phyloP scores from a whole-genome alignment of 2,888 invertebrate species.

The Slavum lentiscoides region DNA sequence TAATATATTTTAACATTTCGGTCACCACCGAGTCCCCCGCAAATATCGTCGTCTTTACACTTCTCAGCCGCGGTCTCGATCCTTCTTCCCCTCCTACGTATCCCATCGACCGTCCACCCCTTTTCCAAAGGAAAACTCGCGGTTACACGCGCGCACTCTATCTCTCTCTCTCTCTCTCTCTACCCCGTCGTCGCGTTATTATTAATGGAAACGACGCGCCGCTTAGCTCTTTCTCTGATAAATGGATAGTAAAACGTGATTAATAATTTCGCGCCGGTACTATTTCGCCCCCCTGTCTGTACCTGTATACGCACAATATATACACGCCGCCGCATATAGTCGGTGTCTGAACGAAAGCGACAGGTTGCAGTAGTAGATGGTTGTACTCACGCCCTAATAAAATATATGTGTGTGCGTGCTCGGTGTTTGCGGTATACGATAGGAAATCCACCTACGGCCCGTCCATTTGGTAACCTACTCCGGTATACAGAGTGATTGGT shows the following conservation, averaged over 20 bases:
- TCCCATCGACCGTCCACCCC: background rate
- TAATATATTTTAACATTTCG: conserved; percentile 11
- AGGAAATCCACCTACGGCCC: no score
- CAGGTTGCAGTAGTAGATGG: background rate
- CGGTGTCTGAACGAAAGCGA: background rate
- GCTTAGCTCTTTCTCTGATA: conserved; percentile 44
- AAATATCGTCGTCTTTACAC: background rate
- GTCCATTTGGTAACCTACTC: no score
- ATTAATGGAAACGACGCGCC: conserved; percentile 44
- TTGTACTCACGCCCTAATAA: background rate
- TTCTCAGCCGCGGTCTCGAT: background rate
- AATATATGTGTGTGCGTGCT: no score
- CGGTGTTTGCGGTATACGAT: no score
- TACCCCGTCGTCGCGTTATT: conserved; percentile 24
- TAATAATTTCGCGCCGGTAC: conserved; percentile 46
- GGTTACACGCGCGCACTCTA: background rate
- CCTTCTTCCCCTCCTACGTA: no score
- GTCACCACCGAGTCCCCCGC: background rate
- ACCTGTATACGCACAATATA: background rate
- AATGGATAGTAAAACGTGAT: conserved; percentile 52
- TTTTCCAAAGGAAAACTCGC: background rate
- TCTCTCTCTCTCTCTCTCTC: background rate
- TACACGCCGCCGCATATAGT: background rate
- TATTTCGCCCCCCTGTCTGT: conserved; percentile 2
- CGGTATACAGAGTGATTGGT: no score